These are phyloP conservation scores for Arothron firmamentum DNA, from an alignment of 2,113 vertebrate genomes.

Conservation along the genomic window DNA sequence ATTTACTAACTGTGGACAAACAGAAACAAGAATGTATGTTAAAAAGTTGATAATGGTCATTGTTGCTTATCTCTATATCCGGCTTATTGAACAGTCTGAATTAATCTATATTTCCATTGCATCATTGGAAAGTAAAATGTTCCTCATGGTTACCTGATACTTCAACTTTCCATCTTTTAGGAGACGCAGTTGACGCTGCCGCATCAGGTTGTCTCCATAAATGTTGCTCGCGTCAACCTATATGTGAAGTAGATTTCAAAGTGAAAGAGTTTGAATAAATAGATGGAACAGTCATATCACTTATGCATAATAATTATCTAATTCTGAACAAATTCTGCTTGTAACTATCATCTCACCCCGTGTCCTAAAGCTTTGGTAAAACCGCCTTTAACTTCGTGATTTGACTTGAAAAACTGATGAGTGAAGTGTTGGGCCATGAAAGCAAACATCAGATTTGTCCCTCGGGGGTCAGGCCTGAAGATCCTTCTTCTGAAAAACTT, in stretches of 20 bases:
- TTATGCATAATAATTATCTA: not conserved
- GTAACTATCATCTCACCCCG: constrained; percentile 73
- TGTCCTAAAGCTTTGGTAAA: constrained; percentile 91
- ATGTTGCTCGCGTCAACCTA: constrained; percentile 91
- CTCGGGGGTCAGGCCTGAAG: constrained; percentile 86
- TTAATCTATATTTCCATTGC: no score
- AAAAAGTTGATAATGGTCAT: not conserved
- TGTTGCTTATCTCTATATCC: no score
- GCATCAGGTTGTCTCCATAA: constrained; percentile 84
- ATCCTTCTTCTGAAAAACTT: constrained; percentile 79
- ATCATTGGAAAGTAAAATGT: no score
- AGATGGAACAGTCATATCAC: not conserved
- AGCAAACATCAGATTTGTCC: constrained; percentile 90
- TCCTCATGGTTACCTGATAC: constrained; percentile 79
- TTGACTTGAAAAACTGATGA: constrained; percentile 94
- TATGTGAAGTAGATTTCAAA: not conserved
- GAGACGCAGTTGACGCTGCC: constrained; percentile 85
- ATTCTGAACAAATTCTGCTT: no score
- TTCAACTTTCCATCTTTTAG: constrained; percentile 90
- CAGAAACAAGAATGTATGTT: not conserved
- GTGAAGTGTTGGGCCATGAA: constrained; percentile 98
- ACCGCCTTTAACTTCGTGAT: constrained; percentile 76
- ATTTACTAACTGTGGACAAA: constrained; percentile 73
- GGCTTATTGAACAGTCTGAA: no score
- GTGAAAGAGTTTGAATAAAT: not conserved